These are phyloP conservation scores for Parus major DNA, from an alignment of 2,113 vertebrate genomes.

Conservation along the genomic window DNA sequence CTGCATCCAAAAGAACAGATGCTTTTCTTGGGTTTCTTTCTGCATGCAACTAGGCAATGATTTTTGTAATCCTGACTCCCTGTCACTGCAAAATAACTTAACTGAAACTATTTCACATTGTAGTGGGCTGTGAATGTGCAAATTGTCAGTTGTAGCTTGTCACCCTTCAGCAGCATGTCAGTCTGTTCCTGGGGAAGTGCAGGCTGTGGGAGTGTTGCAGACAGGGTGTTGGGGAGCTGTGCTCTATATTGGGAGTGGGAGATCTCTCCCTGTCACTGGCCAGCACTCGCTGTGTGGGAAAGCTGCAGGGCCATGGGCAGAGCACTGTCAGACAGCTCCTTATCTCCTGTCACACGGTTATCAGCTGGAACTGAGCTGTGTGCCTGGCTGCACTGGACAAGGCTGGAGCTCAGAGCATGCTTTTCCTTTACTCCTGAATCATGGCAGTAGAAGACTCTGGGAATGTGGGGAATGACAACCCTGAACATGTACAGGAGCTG, in stretches of 20 bases:
- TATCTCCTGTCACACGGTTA: not conserved
- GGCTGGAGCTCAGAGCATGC: not conserved
- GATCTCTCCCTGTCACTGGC: not conserved
- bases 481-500: not conserved
- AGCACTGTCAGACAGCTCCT: not conserved
- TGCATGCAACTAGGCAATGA: not conserved
- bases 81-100: not conserved
- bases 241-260: not conserved
- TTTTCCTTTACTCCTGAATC: not conserved
- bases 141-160: not conserved
- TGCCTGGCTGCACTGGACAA: not conserved
- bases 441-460: not conserved
- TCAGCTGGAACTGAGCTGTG: not conserved
- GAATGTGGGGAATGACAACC: not conserved
- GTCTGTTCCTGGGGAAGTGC: not conserved
- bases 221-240: not conserved
- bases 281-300: not conserved
- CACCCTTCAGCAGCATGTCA: not conserved
- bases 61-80: not conserved
- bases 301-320: not conserved
- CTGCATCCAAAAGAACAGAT: not conserved
- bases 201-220: not conserved
- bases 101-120: not conserved
- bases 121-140: not conserved
- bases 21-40: not conserved